Evolutionary conservation across 1,140 invertebrate species (phyloP).

Genomic region (Sitobion miscanthi): DNA sequence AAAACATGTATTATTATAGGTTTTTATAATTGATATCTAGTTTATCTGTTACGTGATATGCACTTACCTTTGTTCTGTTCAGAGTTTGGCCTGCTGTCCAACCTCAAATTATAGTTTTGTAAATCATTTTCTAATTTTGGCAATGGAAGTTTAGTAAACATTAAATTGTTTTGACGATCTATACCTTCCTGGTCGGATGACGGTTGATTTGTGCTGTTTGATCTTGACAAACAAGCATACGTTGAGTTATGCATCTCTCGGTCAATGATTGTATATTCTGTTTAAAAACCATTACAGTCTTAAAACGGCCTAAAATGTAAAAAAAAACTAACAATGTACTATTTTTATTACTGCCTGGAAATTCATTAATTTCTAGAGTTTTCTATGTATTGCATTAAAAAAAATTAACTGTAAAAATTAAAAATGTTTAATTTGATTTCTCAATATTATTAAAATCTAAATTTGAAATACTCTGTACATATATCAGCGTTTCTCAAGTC

Average conservation of each 20-base stretch:
- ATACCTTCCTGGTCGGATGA: background rate
- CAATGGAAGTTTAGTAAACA: constrained; percentile 38
- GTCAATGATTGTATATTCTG: background rate
- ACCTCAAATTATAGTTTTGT: constrained; percentile 47
- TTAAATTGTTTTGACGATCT: constrained; percentile 48
- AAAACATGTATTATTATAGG: background rate
- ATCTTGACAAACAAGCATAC: constrained; percentile 31
- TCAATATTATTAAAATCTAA: too few species aligned
- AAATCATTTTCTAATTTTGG: constrained; percentile 50
- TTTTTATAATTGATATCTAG: background rate
- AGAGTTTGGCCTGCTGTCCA: constrained; percentile 23
- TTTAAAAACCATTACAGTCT: constrained; percentile 22
- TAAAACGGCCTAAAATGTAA: background rate
- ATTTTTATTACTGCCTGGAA: background rate
- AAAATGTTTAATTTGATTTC: too few species aligned
- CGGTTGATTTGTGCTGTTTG: background rate
- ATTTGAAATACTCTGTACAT: too few species aligned
- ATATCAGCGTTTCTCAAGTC: too few species aligned
- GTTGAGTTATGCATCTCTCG: constrained; percentile 37
- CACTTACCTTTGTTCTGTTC: constrained; percentile 45
- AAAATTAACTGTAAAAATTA: too few species aligned
- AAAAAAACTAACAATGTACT: background rate
- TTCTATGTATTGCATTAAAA: too few species aligned
- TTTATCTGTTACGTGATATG: background rate
- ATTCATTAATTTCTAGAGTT: too few species aligned